Percentiles rank a stretch among this genome's conserved stretches.
Conservation (phyloP, 2,113 vertebrate species). For the Xenopus laevis region DNA sequence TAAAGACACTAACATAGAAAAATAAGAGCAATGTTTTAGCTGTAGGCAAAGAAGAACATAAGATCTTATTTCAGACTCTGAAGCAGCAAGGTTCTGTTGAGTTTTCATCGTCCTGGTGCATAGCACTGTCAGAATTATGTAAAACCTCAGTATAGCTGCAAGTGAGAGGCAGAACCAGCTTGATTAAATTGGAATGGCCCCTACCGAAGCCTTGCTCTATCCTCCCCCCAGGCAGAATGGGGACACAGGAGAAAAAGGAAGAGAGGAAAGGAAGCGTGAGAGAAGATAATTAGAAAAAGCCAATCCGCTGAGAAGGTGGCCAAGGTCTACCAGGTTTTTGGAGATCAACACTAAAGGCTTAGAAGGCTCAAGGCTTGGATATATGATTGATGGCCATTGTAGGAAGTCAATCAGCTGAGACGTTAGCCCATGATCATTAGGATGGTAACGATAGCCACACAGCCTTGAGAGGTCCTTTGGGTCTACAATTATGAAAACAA, state of each 20-base stretch:
- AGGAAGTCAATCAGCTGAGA: slow-evolving; percentile 31
- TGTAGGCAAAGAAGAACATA: too few species aligned
- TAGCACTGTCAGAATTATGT: slow-evolving; percentile 8
- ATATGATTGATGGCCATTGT: slow-evolving; percentile 31
- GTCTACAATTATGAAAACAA: neutral
- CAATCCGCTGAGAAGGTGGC: slow-evolving; percentile 26
- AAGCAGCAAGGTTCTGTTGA: too few species aligned
- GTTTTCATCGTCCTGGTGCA: neutral
- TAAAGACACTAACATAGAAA: too few species aligned
- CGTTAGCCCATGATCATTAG: slow-evolving; percentile 27
- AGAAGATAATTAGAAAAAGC: slow-evolving; percentile 40
- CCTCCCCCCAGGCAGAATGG: slow-evolving; percentile 22
- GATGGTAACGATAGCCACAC: slow-evolving; percentile 12
- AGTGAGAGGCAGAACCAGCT: slow-evolving; percentile 8
- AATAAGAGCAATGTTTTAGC: too few species aligned
- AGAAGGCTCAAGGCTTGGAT: slow-evolving; percentile 22
- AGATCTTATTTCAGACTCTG: too few species aligned
- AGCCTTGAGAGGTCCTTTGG: neutral
- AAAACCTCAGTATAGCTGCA: slow-evolving; percentile 19
- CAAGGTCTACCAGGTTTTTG: slow-evolving; percentile 30
- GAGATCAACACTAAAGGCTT: neutral
- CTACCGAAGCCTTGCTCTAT: neutral
- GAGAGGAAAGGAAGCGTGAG: slow-evolving; percentile 33
- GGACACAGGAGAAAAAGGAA: slow-evolving; percentile 24
- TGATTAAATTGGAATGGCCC: slow-evolving; percentile 32